Percentiles rank a stretch among this genome's conserved stretches.
Conservation (phyloP, 2,888 invertebrate species). For the Ormyrus nitidulus region DNA sequence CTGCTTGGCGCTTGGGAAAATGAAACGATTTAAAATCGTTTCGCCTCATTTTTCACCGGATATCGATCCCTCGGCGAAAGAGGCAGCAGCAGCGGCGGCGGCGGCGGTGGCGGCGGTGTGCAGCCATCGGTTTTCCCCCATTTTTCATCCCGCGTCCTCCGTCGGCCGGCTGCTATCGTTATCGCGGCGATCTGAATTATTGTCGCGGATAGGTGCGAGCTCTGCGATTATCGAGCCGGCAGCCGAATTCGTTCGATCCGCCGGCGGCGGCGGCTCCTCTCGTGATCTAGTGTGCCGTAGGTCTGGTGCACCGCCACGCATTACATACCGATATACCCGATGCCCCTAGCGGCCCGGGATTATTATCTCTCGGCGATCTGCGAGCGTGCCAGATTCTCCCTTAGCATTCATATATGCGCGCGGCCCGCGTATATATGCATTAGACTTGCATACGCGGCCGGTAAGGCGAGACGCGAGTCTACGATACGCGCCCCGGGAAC, state of each 20-base stretch:
- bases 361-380: slow-evolving; percentile 60
- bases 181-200: slow-evolving; percentile 35
- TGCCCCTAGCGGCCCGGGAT: slow-evolving; percentile 57
- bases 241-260: too few relatives aligned
- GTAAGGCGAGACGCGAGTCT: not conserved
- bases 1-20: too few relatives aligned
- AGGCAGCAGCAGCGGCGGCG: too few relatives aligned
- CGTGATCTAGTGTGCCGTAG: not conserved
- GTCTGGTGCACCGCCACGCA: slow-evolving; percentile 20
- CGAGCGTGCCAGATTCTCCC: slow-evolving; percentile 72
- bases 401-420: slow-evolving; percentile 74
- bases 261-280: too few relatives aligned
- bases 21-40: too few relatives aligned
- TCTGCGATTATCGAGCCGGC: slow-evolving; percentile 22
- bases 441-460: slow-evolving; percentile 37
- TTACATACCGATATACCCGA: slow-evolving; percentile 64
- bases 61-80: not conserved
- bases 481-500: not conserved
- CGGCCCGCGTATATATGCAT: slow-evolving; percentile 12
- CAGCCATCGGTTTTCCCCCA: too few relatives aligned
- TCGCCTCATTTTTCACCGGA: too few relatives aligned
- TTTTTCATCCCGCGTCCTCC: too few relatives aligned
- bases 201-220: slow-evolving; percentile 31
- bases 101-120: too few relatives aligned
- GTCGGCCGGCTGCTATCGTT: not conserved